phyloP scores from a whole-genome alignment of 2,888 invertebrate genomes.

The Petrophora chlorosata region DNA sequence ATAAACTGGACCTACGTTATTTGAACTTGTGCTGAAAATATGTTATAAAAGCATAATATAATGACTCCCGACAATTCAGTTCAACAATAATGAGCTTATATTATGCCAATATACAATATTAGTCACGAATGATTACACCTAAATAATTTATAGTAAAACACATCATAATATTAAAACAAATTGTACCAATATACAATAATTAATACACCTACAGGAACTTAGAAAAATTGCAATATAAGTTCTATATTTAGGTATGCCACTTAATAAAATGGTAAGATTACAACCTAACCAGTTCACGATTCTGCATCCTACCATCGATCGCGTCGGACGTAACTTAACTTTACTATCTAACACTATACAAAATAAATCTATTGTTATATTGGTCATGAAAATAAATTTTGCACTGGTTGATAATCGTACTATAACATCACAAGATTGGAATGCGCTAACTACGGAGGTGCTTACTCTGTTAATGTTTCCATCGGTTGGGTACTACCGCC shows the following conservation, averaged over 20 bases:
- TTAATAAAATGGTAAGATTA: slow-evolving; percentile 70
- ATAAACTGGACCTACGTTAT: slow-evolving; percentile 80
- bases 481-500: slow-evolving; percentile 13
- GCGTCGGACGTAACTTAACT: slow-evolving; percentile 59
- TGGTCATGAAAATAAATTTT: slow-evolving; percentile 65
- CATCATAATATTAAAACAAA: slow-evolving; percentile 79
- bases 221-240: slow-evolving; percentile 82
- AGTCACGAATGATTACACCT: slow-evolving; percentile 69
- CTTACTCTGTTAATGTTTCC: slow-evolving; percentile 9
- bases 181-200: slow-evolving; percentile 82
- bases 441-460: slow-evolving; percentile 70
- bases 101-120: slow-evolving; percentile 67
- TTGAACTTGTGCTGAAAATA: slow-evolving; percentile 80
- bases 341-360: slow-evolving; percentile 61
- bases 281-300: slow-evolving; percentile 57
- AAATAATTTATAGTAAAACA: slow-evolving; percentile 81
- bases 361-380: slow-evolving; percentile 66
- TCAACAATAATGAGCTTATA: slow-evolving; percentile 44
- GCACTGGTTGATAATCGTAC: slow-evolving; percentile 44
- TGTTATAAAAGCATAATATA: slow-evolving; percentile 68
- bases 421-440: slow-evolving; percentile 67
- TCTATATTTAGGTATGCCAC: slow-evolving; percentile 83
- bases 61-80: slow-evolving; percentile 9
- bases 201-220: slow-evolving; percentile 83
- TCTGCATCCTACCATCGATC: slow-evolving; percentile 46